These are phyloP conservation scores for Dysdera silvatica DNA, from an alignment of 1,140 invertebrate species.

Conservation along the genomic window DNA sequence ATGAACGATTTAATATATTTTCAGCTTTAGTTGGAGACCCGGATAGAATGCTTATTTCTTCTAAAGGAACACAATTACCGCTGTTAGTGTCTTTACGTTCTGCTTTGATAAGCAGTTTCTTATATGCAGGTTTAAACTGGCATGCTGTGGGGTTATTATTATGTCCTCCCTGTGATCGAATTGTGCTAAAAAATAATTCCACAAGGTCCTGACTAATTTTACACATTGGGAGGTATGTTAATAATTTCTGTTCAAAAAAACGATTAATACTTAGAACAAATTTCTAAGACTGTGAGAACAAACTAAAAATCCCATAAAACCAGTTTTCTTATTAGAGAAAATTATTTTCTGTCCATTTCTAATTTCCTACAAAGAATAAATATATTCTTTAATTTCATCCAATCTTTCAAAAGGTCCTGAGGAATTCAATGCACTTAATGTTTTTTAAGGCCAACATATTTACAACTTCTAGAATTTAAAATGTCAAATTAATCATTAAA, in stretches of 20 bases:
- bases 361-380: conserved; percentile 4
- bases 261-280: no score
- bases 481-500: conserved; percentile 2
- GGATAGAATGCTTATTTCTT: not conserved
- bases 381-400: not conserved
- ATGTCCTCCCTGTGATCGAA: conserved; percentile 38
- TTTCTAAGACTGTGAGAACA: conserved; percentile 16
- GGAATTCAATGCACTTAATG: conserved; percentile 29
- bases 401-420: not conserved
- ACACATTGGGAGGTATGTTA: conserved; percentile 35
- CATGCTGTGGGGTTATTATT: conserved; percentile 43
- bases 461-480: not conserved
- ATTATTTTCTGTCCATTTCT: not conserved
- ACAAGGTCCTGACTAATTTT: conserved; percentile 44
- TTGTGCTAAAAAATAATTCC: conserved; percentile 42
- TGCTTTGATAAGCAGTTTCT: conserved; percentile 4
- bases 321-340: conserved; percentile 11
- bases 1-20: not conserved
- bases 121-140: conserved; percentile 37
- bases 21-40: not conserved
- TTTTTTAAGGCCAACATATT: not conserved
- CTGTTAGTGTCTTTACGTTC: not conserved
- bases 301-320: conserved; percentile 13
- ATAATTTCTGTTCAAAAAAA: no score
- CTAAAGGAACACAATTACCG: not conserved